Evolutionary conservation across 2,888 invertebrate species (phyloP).

Genomic region (Drosophila nr. medialis): DNA sequence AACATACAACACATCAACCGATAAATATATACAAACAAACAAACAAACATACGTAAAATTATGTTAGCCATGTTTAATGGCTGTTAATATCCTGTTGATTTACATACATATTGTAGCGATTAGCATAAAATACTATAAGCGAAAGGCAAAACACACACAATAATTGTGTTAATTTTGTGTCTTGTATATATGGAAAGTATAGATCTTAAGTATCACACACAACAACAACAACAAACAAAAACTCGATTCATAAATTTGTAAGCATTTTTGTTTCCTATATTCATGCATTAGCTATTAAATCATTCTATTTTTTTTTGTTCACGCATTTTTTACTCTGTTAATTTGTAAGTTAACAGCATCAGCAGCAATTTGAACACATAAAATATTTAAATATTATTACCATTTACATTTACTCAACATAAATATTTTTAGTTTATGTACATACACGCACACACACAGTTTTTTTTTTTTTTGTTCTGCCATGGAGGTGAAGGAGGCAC

Average conservation of each 20-base stretch:
- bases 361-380: constrained; percentile 20
- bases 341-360: constrained; percentile 51
- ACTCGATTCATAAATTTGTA: constrained; percentile 22
- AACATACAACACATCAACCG: constrained; percentile 12
- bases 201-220: constrained; percentile 11
- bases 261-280: constrained; percentile 5
- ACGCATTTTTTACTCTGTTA: constrained; percentile 24
- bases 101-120: constrained; percentile 57
- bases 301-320: constrained; percentile 12
- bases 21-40: constrained; percentile 13
- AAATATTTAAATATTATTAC: constrained; percentile 31
- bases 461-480: no score
- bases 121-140: constrained; percentile 35
- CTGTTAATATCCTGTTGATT: constrained; percentile 53
- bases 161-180: constrained; percentile 15
- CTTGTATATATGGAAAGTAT: constrained; percentile 7
- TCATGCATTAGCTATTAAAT: constrained; percentile 7
- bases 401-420: constrained; percentile 14
- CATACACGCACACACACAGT: constrained; percentile 13
- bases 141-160: constrained; percentile 3
- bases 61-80: constrained; percentile 56
- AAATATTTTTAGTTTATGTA: constrained; percentile 53
- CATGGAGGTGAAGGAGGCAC: no score
- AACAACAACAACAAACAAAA: constrained; percentile 7
- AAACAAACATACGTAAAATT: constrained; percentile 34